Conservation (phyloP, 2,113 vertebrate genomes). For the Eptesicus fuscus region DNA sequence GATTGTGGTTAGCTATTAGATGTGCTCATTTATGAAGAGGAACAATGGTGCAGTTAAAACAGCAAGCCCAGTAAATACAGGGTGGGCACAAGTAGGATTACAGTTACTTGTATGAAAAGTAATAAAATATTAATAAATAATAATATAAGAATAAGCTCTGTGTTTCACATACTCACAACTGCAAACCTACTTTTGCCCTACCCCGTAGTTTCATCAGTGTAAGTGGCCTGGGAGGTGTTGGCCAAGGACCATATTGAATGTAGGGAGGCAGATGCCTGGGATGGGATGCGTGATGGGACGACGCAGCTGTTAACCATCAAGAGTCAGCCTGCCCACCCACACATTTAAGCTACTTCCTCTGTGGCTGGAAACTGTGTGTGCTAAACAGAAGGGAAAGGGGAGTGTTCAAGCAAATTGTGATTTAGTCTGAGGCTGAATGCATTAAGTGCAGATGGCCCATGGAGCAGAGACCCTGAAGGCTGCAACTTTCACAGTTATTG, state of each 20-base stretch:
- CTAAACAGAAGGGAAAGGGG: neutral
- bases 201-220: neutral
- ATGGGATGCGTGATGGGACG: neutral
- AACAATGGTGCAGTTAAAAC: neutral
- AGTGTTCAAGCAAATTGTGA: neutral
- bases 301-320: neutral
- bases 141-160: neutral
- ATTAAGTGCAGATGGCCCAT: neutral
- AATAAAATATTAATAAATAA: neutral
- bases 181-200: neutral
- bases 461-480: neutral
- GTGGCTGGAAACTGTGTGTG: neutral
- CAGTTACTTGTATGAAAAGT: neutral
- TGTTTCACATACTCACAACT: neutral
- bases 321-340: neutral
- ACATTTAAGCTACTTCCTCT: neutral
- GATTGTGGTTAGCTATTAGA: slow-evolving; percentile 6
- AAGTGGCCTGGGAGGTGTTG: neutral
- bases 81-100: neutral
- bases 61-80: neutral
- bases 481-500: neutral
- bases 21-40: slow-evolving; percentile 2
- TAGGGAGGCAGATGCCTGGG: neutral
- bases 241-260: neutral
- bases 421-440: neutral